phyloP scores from a whole-genome alignment of 2,113 vertebrate genomes.

The Ailurus styani region DNA sequence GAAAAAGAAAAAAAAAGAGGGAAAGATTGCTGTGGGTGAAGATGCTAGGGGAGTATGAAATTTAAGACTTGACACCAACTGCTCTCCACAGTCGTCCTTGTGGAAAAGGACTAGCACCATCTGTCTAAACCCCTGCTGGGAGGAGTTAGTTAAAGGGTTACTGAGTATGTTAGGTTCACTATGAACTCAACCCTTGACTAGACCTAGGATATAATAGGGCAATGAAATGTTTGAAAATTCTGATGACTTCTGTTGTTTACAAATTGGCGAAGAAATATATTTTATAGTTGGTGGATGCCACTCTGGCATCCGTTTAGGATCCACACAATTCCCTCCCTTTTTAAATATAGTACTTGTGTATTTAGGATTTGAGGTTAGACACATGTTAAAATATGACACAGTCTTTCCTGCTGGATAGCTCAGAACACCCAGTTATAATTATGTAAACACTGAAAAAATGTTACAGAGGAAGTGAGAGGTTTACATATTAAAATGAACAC shows the following conservation, averaged over 20 bases:
- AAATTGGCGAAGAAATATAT: conserved; percentile 41
- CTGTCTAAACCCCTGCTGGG: neutral
- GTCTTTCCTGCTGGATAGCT: conserved; percentile 58
- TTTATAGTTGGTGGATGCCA: conserved; percentile 44
- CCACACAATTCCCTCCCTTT: conserved; percentile 64
- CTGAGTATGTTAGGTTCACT: neutral
- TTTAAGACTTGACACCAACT: neutral
- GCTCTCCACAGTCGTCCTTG: neutral
- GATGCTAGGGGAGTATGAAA: neutral
- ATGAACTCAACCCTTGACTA: neutral
- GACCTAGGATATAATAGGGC: neutral
- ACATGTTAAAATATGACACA: conserved; percentile 66
- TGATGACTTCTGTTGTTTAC: conserved; percentile 31
- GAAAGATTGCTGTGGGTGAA: neutral
- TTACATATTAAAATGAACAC: conserved; percentile 62
- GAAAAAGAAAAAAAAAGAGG: too few species aligned
- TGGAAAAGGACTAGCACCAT: neutral
- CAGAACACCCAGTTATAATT: conserved; percentile 67
- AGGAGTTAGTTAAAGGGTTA: neutral
- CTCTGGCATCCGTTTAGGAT: conserved; percentile 38
- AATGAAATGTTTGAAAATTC: conserved; percentile 1
- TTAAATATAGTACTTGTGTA: conserved; percentile 69
- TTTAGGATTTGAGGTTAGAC: conserved; percentile 60
- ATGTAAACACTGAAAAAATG: conserved; percentile 45
- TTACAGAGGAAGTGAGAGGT: conserved; percentile 67